Conservation (phyloP, 1,140 invertebrate species). For the Leptestheria dahalacensis region DNA sequence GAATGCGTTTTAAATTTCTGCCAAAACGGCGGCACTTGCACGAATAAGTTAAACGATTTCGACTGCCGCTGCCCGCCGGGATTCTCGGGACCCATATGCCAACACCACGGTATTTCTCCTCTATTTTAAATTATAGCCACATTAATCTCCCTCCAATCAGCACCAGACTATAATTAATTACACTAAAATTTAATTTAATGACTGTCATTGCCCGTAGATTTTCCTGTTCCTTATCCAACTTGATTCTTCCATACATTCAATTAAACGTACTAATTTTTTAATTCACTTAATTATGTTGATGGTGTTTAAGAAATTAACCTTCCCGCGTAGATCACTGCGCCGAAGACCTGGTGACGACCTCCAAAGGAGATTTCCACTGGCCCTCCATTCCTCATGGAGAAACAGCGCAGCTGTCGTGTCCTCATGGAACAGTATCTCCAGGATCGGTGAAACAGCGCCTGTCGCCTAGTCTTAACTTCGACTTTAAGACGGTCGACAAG, state of each 20-base stretch:
- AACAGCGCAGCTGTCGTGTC: conserved; percentile 21
- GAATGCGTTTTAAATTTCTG: conserved; percentile 22
- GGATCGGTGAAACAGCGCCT: conserved; percentile 14
- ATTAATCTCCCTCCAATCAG: too few relatives aligned
- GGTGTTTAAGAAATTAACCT: conserved; percentile 11
- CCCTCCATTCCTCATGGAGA: conserved; percentile 21
- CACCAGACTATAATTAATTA: conserved; percentile 1
- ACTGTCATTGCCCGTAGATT: too few relatives aligned
- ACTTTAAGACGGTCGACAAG: background rate
- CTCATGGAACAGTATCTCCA: conserved; percentile 19
- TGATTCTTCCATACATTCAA: background rate
- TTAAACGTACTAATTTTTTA: background rate
- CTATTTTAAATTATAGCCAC: too few relatives aligned
- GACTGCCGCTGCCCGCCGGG: conserved; percentile 13
- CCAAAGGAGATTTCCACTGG: conserved; percentile 24
- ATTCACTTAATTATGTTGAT: background rate
- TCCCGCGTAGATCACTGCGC: conserved; percentile 22
- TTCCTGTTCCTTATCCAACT: background rate
- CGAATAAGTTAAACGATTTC: conserved; percentile 19
- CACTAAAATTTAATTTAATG: background rate
- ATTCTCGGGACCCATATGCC: conserved; percentile 13
- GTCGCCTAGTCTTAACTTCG: background rate
- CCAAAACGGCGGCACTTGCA: conserved; percentile 7
- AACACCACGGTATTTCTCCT: conserved; percentile 4
- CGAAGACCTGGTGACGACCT: conserved; percentile 18